Conservation (phyloP, 2,888 invertebrate genomes). For the Graphium colonna region DNA sequence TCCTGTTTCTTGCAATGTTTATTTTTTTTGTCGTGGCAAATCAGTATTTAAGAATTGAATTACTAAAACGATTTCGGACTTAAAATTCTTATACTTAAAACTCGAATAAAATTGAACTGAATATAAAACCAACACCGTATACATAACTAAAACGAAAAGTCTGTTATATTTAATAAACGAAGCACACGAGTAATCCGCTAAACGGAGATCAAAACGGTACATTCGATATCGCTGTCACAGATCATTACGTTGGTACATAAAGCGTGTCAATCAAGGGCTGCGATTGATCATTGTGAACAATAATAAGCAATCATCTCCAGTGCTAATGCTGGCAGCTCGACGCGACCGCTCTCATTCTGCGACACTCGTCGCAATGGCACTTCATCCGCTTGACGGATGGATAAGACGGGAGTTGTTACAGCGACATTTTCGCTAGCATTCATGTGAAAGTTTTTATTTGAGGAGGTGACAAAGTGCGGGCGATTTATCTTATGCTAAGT, state of each 20-base stretch:
- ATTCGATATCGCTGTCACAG: not conserved
- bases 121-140: too few relatives aligned
- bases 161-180: too few relatives aligned
- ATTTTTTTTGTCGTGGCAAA: too few relatives aligned
- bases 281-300: slow-evolving; percentile 68
- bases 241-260: not conserved
- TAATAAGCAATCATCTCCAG: slow-evolving; percentile 67
- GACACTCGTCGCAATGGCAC: slow-evolving; percentile 40
- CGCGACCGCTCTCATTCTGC: slow-evolving; percentile 48
- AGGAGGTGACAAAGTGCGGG: not conserved
- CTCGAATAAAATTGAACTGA: too few relatives aligned
- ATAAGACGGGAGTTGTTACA: slow-evolving; percentile 11
- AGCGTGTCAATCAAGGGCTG: slow-evolving; percentile 39
- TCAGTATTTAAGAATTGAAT: too few relatives aligned
- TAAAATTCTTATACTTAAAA: too few relatives aligned
- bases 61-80: too few relatives aligned
- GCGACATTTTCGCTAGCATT: slow-evolving; percentile 8
- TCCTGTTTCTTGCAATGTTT: too few relatives aligned
- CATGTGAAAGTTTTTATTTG: not conserved
- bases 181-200: not conserved
- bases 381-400: slow-evolving; percentile 31
- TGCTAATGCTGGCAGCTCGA: slow-evolving; percentile 46
- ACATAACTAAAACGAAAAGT: too few relatives aligned
- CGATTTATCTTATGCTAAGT: not conserved
- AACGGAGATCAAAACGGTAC: too few relatives aligned